Evolutionary conservation across 2,113 vertebrate species (phyloP), one percentile per base, ranked within the genome.

Genomic region (Cacatua alba): DNA sequence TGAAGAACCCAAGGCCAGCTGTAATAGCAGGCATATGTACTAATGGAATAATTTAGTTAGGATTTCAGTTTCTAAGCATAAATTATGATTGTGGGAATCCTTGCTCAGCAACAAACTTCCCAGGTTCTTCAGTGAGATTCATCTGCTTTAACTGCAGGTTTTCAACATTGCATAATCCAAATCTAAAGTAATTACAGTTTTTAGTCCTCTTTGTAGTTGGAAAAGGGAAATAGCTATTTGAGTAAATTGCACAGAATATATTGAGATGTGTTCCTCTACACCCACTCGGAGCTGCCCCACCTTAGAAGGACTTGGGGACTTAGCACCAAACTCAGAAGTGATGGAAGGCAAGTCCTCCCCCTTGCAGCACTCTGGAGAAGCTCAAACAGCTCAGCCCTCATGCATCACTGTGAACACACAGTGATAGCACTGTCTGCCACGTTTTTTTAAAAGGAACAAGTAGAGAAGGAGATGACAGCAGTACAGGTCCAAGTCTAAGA

Each of bases 381-480:
- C 44, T 65, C 44, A 48, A 7, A n/a, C 12, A 26, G 29, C 25
- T 29, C n/a, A 35, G 35, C 20, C 26, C 25, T 29, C 37, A 6
- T 5, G 3, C 49, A 6, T n/a, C 2, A 0, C 17, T 15, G 18
- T 55, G 33, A 72, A 35, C 72, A 9, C 37, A 13, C 8, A 7
- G 5, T 9, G 25, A 15, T 1, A 0, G 11, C 2, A 0, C 33
- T 25, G 8, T 44, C 35, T 64, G 24, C 17, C 1, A 2, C 25
- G 4, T 5, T 55, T 52, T 78, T 62, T 62, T 21, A 4, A 68
- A 69, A 63, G 16, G 29, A 63, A 17, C 16, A 51, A n/a, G 17
- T 46, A 35, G 43, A 70, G 33, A 68, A 69, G 37, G 63, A 64
- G 15, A 28, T 81, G 55, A 24, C 25, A 41, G 13, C 51, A 76